Conservation (phyloP, 2,113 vertebrate species). For the Scophthalmus maximus region DNA sequence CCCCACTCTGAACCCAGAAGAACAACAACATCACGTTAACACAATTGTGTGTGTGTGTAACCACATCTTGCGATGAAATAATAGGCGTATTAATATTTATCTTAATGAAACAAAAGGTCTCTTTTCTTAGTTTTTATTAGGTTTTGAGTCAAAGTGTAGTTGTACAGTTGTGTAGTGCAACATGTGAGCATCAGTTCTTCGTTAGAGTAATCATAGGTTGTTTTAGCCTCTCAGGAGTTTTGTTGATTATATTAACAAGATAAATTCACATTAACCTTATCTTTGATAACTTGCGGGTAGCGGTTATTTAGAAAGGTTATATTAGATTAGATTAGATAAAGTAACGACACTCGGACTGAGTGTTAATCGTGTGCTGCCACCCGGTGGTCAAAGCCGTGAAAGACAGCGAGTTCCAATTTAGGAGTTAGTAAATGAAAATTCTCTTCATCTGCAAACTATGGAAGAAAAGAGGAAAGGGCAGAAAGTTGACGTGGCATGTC, state of each 20-base stretch:
- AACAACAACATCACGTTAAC: background rate
- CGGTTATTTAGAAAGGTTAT: too few species aligned
- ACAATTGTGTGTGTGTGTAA: background rate
- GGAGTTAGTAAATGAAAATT: too few species aligned
- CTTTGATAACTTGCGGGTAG: too few species aligned
- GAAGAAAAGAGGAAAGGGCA: too few species aligned
- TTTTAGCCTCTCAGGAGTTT: background rate
- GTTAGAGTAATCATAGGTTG: background rate
- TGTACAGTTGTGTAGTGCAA: background rate
- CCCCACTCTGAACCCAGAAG: background rate
- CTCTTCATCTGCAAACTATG: too few species aligned
- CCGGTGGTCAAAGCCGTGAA: conserved; percentile 14
- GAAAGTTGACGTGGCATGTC: too few species aligned
- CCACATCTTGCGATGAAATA: background rate
- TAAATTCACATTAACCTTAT: too few species aligned
- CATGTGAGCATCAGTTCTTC: background rate
- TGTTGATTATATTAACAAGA: too few species aligned
- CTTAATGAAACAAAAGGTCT: too few species aligned
- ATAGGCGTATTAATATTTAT: background rate
- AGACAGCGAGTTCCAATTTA: background rate
- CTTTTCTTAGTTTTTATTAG: too few species aligned
- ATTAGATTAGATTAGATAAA: too few species aligned
- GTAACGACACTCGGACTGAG: background rate
- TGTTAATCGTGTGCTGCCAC: conserved; percentile 13
- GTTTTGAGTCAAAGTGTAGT: background rate